phyloP scores from a whole-genome alignment of 2,797 vertebrate genomes.

The Scolopax bukidnonensis region DNA sequence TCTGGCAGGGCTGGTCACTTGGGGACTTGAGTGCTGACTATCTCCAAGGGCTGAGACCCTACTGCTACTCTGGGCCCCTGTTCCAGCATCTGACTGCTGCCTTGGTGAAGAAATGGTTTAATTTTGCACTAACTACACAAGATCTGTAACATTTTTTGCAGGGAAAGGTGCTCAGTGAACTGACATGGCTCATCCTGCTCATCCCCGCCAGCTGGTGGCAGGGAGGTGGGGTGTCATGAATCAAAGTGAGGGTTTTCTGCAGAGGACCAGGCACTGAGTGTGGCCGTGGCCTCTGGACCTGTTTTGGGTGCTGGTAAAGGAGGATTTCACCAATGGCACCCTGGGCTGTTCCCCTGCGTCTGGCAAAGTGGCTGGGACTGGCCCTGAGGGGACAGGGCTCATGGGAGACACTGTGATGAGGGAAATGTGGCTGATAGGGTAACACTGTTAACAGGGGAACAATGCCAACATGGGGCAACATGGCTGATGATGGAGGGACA shows the following conservation, averaged over 20 bases:
- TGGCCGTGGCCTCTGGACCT: neutral
- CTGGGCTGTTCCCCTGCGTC: rapidly evolving
- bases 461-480: neutral
- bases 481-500: rapidly evolving
- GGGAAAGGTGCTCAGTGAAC: neutral
- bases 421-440: neutral
- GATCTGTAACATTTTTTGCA: neutral
- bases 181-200: rapidly evolving
- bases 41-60: neutral
- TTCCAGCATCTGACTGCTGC: neutral
- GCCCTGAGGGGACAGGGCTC: neutral
- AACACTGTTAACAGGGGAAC: neutral
- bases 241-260: rapidly evolving
- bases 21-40: neutral
- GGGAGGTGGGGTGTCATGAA: rapidly evolving
- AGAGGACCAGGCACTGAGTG: rapidly evolving
- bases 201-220: rapidly evolving
- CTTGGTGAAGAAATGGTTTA: neutral
- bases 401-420: rapidly evolving
- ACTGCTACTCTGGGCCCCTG: rapidly evolving
- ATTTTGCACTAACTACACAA: neutral
- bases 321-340: rapidly evolving
- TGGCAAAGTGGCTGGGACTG: neutral
- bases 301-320: neutral
- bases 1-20: neutral